These are phyloP conservation scores for Dendroctonus ponderosae DNA, from an alignment of 1,140 invertebrate species.

Conservation along the genomic window DNA sequence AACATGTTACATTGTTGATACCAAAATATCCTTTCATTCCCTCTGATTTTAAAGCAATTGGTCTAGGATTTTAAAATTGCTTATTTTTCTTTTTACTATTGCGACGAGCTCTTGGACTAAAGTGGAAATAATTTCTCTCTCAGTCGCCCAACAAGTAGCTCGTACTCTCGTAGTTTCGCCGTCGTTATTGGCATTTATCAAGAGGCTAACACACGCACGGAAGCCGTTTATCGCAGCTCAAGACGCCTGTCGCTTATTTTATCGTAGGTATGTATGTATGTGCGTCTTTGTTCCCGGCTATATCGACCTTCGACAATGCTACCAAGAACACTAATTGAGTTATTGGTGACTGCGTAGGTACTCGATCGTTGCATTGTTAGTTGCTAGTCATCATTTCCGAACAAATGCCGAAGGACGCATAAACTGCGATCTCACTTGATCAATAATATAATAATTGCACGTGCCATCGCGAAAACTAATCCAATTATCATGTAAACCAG, in stretches of 20 bases:
- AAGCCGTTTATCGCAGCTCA: slow-evolving; percentile 31
- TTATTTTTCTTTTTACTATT: not conserved
- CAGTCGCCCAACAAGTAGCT: slow-evolving; percentile 28
- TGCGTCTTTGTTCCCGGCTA: slow-evolving; percentile 13
- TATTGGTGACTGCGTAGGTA: too few species aligned
- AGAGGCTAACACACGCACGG: slow-evolving; percentile 33
- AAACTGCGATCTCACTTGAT: too few species aligned
- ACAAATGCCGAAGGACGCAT: too few species aligned
- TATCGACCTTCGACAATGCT: slow-evolving; percentile 19
- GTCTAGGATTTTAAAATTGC: not conserved
- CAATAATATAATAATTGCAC: not conserved
- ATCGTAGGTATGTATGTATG: slow-evolving; percentile 19
- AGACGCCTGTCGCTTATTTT: slow-evolving; percentile 32
- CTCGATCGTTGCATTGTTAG: too few species aligned
- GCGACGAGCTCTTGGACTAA: slow-evolving; percentile 7
- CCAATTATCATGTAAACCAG: slow-evolving; percentile 14
- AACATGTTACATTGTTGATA: too few species aligned
- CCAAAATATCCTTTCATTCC: too few species aligned
- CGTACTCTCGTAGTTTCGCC: slow-evolving; percentile 12
- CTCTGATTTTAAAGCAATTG: too few species aligned
- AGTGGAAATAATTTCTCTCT: not conserved
- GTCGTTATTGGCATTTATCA: slow-evolving; percentile 35
- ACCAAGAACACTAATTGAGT: not conserved
- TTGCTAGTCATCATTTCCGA: too few species aligned
- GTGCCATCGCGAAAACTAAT: slow-evolving; percentile 8